Percentiles rank a stretch among this genome's conserved stretches.
These are phyloP conservation scores for Anarrhichthys ocellatus DNA, from an alignment of 2,113 vertebrate genomes.

Conservation along the genomic window DNA sequence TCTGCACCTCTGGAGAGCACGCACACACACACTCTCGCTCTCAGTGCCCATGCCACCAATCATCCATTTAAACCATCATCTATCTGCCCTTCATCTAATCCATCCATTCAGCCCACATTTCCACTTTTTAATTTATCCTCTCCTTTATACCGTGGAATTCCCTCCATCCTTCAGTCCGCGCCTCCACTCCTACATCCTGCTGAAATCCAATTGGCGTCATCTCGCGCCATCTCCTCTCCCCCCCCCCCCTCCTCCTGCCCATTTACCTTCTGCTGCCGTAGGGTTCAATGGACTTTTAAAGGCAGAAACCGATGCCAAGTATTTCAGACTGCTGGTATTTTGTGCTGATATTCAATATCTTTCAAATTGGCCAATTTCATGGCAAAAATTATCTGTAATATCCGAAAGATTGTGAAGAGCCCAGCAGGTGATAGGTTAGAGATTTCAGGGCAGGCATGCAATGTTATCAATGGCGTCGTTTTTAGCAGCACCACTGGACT, in stretches of 20 bases:
- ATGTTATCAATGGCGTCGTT: not conserved
- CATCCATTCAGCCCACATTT: conserved; percentile 66
- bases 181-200: conserved; percentile 44
- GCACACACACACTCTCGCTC: conserved; percentile 39
- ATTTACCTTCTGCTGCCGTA: conserved; percentile 47
- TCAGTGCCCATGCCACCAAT: conserved; percentile 64
- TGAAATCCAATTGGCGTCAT: conserved; percentile 57
- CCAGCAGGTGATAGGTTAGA: not conserved
- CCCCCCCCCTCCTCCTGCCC: not conserved
- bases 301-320: conserved; percentile 41
- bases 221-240: not conserved
- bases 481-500: not conserved
- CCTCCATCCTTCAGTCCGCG: conserved; percentile 49
- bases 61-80: conserved; percentile 70
- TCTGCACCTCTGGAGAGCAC: conserved; percentile 54
- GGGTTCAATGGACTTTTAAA: conserved; percentile 54
- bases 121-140: conserved; percentile 65
- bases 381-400: conserved; percentile 17
- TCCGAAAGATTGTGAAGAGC: conserved; percentile 15
- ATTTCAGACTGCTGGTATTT: conserved; percentile 58
- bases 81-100: conserved; percentile 63
- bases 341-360: conserved; percentile 55
- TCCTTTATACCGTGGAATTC: conserved; percentile 49
- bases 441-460: not conserved
- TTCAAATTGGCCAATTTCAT: conserved; percentile 63